Base-by-base conservation (phyloP, 2,888 invertebrate species). In the Microctonus aethiopoides region DNA sequence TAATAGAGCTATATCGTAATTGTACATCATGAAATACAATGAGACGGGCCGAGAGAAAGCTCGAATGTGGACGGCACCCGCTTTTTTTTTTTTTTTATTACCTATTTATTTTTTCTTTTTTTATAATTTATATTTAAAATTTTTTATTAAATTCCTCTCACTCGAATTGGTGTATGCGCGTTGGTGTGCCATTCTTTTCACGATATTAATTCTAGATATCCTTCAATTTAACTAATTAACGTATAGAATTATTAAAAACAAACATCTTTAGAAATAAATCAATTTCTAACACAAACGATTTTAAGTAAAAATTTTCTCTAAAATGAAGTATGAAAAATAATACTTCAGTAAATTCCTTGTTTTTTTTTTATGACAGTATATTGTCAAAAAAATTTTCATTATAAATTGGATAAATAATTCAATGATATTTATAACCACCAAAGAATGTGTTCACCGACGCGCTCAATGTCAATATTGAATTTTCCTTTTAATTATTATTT, bases 41-140 rank as follows among this genome's bases (percentile, higher is more conserved):
- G 74, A 76, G 75, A 76, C 68, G 79, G 79, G 77, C 77, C 78
- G 77, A 80, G 78, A 81, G 78, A 78, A 83, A 82, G 79, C 80
- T 80, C 76, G n/a, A 73, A 77, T 77, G 79, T 84, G 83, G 84
- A 84, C 84, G 84, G 84, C 82, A 83, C 83, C 83, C 81, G 79
- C 78, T 75, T 46, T 16, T 46, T 46, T 46, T 46, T n/a, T 1
- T 46, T 16, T 1, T 1, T 46, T 16, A 46, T 5, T 10, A 9
- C n/a, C 16, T 16, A 9, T 16, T 16, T 41, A 39, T 29, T 29
- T 10, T 32, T 22, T 41, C 2, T 57, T 57, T 9, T 6, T 46
- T 39, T 32, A 32, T 36, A 9, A 16, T 34, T 34, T 34, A 11
- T 22, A 24, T 13, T 13, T 24, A 51, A 13, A 32, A 32, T 11